Percentiles rank a stretch among this genome's conserved stretches.
phyloP scores from a whole-genome alignment of 2,113 vertebrate genomes.

The Scomber colias region DNA sequence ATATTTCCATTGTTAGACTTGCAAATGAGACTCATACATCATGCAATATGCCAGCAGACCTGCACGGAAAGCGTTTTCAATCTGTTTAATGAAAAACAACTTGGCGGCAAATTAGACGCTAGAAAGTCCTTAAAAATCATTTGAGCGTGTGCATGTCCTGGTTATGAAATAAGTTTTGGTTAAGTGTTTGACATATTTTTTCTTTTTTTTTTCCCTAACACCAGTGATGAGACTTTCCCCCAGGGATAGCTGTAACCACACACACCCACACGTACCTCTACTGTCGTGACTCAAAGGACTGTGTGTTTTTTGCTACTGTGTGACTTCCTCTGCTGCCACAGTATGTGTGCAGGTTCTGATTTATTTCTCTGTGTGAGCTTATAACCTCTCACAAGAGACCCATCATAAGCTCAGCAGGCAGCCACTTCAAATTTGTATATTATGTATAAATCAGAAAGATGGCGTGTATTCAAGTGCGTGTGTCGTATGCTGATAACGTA shows the following conservation, averaged over 20 bases:
- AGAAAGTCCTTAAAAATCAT: conserved; percentile 39
- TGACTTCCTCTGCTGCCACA: background rate
- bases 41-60: conserved; percentile 39
- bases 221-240: conserved; percentile 17
- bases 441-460: conserved; percentile 20
- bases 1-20: conserved; percentile 59
- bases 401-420: conserved; percentile 50
- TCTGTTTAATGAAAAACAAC: conserved; percentile 60
- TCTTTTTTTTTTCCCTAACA: too few species aligned
- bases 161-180: conserved; percentile 31
- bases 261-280: background rate
- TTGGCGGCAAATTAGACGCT: conserved; percentile 56
- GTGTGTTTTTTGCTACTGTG: background rate
- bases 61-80: conserved; percentile 43
- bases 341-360: conserved; percentile 26
- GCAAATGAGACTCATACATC: conserved; percentile 73
- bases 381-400: conserved; percentile 44
- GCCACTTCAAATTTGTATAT: conserved; percentile 40
- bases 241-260: background rate
- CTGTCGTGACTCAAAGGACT: conserved; percentile 3
- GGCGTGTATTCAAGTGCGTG: background rate
- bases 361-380: conserved; percentile 21
- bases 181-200: background rate
- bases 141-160: conserved; percentile 8
- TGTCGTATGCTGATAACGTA: background rate